Evolutionary conservation across 2,797 vertebrate genomes (phyloP).

Genomic region (Tympanoctomys barrerae): DNA sequence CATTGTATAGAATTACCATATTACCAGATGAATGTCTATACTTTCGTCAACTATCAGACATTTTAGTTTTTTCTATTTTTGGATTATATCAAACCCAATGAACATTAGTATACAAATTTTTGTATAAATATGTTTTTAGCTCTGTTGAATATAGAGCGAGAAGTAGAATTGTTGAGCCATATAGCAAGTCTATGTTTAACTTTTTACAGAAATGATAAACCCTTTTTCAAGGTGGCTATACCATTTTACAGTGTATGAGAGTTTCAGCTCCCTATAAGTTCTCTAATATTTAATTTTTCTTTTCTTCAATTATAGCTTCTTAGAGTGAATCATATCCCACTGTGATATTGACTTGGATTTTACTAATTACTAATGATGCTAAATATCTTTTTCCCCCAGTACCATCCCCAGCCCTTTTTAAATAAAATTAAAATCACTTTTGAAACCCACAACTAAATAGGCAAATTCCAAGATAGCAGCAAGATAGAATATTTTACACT

Average conservation of each 20-base stretch:
- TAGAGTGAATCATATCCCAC: background rate
- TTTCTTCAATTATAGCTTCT: conserved; percentile 32
- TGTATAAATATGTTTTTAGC: background rate
- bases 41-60: background rate
- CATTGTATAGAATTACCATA: background rate
- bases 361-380: conserved; percentile 38
- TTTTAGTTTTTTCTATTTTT: background rate
- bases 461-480: conserved; percentile 51
- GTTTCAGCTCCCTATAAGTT: background rate
- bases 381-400: background rate
- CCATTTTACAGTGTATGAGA: background rate
- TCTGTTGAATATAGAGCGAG: background rate
- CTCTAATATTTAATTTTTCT: conserved; percentile 21
- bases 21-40: background rate
- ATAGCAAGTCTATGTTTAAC: background rate
- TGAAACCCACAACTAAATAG: background rate
- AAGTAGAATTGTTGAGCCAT: background rate
- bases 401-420: too few relatives aligned
- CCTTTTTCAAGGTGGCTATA: background rate
- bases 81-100: background rate
- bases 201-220: background rate
- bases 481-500: conserved; percentile 59
- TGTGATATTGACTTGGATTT: conserved; percentile 30
- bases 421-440: background rate
- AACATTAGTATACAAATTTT: background rate